Evolutionary conservation across 2,888 invertebrate species (phyloP), one percentile per base, ranked within the genome.

Genomic region (Rhodophaea formosa): DNA sequence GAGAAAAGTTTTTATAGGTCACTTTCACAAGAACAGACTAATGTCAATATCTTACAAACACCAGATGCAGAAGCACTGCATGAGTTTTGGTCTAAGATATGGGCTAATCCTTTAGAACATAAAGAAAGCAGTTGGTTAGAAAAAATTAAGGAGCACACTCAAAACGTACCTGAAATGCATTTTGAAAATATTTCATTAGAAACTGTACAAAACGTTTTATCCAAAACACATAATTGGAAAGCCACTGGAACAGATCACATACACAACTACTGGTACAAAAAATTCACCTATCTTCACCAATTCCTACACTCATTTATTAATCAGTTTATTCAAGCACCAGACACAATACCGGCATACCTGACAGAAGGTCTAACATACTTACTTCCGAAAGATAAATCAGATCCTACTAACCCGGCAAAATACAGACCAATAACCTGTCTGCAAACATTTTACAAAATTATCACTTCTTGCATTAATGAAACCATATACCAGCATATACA

Each of bases 371-470:
- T 12, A n/a, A n/a, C n/a, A n/a, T 39, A 39, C 10, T 39, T 39
- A 39, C 39, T 7, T 3, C 35, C 44, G 16, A 45, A 45, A 45
- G 44, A 45, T 45, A 45, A 45, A 5, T 16, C 15, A 10, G 64
- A 52, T 65, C 44, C 66, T 0, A 30, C 10, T 23, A 66, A 70
- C n/a, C 69, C 70, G 7, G 53, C 66, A 0, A 67, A 70, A 58
- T 73, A 69, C 29, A 54, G 68, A 52, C 71, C 69, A 0, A 69
- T 71, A 0, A 70, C 71, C 6, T 74, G 71, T 35, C 52, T 72
- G 30, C 30, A 62, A n/a, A n/a, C n/a, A n/a, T n/a, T n/a, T n/a
- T n/a, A n/a, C n/a, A n/a, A n/a, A n/a, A n/a, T n/a, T n/a, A 14
- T 67, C 1, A 69, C 65, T 5, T 52, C 63, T 1, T 66, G 64